Conservation (phyloP, 2,113 vertebrate species). For the Natator depressus region DNA sequence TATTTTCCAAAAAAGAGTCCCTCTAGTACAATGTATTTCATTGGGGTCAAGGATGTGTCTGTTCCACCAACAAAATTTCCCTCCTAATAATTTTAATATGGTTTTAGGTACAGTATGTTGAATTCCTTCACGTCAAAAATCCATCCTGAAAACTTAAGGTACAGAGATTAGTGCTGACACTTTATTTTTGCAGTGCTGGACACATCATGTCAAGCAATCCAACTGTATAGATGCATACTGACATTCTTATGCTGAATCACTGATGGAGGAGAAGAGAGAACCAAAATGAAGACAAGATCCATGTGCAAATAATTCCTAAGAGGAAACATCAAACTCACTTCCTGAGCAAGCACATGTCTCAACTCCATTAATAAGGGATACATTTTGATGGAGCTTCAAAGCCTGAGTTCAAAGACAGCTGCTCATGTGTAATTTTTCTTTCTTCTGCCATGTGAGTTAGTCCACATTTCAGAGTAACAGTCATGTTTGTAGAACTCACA, state of each 20-base stretch:
- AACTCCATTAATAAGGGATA: fast-evolving
- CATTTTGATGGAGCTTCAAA: background rate
- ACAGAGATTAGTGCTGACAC: background rate
- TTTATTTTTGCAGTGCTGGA: slow-evolving; percentile 13
- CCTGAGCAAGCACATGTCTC: background rate
- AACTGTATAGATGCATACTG: background rate
- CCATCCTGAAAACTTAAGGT: background rate
- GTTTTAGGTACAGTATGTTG: background rate
- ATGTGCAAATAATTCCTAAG: background rate
- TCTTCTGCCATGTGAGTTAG: background rate
- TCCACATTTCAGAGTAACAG: background rate
- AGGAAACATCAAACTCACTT: background rate
- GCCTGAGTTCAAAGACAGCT: background rate
- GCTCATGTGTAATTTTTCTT: background rate
- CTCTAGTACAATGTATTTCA: background rate
- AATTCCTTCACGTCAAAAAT: background rate
- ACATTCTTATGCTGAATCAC: background rate
- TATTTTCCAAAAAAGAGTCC: background rate
- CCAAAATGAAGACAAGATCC: background rate
- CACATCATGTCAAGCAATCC: background rate
- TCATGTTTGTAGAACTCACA: background rate
- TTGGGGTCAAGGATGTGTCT: background rate
- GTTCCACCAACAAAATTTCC: fast-evolving
- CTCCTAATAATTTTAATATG: background rate
- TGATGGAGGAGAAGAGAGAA: background rate